Conservation (phyloP, 1,140 invertebrate genomes). For the Macrobrachium rosenbergii region DNA sequence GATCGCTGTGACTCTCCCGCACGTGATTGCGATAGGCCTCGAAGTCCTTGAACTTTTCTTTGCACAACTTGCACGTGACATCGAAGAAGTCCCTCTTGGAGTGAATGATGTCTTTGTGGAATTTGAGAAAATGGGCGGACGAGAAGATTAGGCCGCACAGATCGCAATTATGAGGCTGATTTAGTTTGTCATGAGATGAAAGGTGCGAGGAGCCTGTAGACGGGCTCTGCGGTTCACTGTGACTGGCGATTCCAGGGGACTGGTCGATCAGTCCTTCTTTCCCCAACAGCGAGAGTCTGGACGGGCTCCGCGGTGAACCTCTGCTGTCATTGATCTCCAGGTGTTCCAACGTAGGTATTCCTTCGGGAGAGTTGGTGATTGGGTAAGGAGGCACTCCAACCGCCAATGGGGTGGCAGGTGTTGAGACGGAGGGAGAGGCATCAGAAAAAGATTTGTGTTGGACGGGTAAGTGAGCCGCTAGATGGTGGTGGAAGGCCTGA, state of each 20-base stretch:
- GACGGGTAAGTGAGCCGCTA: constrained; percentile 44
- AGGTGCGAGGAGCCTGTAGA: no score
- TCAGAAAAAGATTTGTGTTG: constrained; percentile 27
- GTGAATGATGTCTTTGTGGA: constrained; percentile 66
- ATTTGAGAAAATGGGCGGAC: constrained; percentile 59
- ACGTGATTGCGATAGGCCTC: constrained; percentile 63
- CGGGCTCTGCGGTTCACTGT: no score
- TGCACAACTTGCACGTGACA: constrained; percentile 64
- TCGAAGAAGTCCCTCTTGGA: constrained; percentile 55
- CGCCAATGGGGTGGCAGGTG: background rate
- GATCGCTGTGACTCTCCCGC: constrained; percentile 56
- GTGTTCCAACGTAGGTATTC: constrained; percentile 56
- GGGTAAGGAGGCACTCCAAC: constrained; percentile 15
- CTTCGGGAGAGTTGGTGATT: constrained; percentile 46
- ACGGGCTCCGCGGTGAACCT: constrained; percentile 31
- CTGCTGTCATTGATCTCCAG: constrained; percentile 57
- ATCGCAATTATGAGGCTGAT: constrained; percentile 57
- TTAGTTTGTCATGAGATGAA: background rate
- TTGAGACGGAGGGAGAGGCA: constrained; percentile 1
- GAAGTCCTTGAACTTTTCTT: constrained; percentile 58
- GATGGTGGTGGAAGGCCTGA: constrained; percentile 58
- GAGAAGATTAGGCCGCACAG: constrained; percentile 63
- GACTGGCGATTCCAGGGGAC: no score
- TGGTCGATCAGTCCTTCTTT: background rate
- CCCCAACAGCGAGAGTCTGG: background rate